phyloP scores from a whole-genome alignment of 35 echinoderm and acorn worm species.

The Anneissia japonica region DNA sequence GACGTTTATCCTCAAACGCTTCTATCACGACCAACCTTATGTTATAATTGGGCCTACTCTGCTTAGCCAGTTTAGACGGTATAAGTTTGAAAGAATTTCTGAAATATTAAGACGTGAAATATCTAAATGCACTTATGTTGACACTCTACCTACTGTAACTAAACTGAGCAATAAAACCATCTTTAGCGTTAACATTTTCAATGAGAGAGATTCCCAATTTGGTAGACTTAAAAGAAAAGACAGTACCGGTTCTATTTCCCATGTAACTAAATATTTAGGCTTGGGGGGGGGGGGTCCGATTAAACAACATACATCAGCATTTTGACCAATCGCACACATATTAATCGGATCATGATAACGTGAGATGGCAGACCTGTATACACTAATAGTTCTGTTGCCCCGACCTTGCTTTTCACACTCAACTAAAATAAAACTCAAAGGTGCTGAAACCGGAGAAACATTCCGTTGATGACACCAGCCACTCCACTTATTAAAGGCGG shows the following conservation, averaged over 20 bases:
- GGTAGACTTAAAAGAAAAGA: not conserved
- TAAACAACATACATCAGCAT: not conserved
- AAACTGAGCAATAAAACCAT: not conserved
- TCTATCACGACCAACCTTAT: no score
- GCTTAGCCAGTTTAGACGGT: not conserved
- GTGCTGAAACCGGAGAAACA: conserved; percentile 10
- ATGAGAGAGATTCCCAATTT: not conserved
- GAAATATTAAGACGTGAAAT: not conserved
- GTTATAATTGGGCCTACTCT: not conserved
- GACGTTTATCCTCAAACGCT: no score
- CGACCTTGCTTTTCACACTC: not conserved
- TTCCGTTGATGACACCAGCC: conserved; percentile 18
- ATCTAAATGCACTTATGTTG: not conserved
- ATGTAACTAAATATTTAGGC: conserved; percentile 6
- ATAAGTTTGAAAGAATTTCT: not conserved
- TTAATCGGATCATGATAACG: not conserved
- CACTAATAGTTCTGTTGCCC: not conserved
- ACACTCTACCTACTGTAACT: not conserved
- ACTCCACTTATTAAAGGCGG: conserved; percentile 2
- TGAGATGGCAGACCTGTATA: not conserved
- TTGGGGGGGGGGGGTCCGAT: not conserved
- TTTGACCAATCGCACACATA: not conserved
- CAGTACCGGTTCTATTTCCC: conserved; percentile 22
- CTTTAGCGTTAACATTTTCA: conserved; percentile 21
- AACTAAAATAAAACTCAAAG: conserved; percentile 16